Evolutionary conservation across 2,797 vertebrate species (phyloP).

Genomic region (Myiothlypis chrysogaster): DNA sequence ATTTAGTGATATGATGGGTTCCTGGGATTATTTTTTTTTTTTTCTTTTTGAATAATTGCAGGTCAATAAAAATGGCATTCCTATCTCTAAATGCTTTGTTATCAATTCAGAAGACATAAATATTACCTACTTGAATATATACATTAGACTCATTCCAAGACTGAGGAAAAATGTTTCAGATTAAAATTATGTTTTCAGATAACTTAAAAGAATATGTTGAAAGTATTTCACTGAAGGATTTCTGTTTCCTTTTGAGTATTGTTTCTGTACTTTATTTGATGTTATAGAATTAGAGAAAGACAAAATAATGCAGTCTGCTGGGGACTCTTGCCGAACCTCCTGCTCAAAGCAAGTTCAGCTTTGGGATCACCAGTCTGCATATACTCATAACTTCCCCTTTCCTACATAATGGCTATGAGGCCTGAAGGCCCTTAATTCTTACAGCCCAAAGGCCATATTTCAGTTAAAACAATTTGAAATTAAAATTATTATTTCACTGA

Average conservation of each 20-base stretch:
- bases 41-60: not conserved
- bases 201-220: not conserved
- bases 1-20: not conserved
- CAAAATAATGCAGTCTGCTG: not conserved
- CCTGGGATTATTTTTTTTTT: not conserved
- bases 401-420: not conserved
- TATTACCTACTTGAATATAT: not conserved
- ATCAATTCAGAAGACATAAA: not conserved
- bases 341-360: not conserved
- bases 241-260: not conserved
- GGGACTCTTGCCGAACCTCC: not conserved
- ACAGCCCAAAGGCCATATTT: not conserved
- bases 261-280: not conserved
- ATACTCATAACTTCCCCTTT: not conserved
- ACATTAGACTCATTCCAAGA: not conserved
- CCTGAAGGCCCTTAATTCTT: not conserved
- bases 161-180: not conserved
- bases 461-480: constrained; percentile 22
- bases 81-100: not conserved
- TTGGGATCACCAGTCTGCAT: not conserved
- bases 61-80: not conserved
- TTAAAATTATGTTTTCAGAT: not conserved
- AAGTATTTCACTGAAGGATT: not conserved
- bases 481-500: constrained; percentile 19
- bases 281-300: not conserved